These are phyloP conservation scores for Glossophaga mutica DNA, from an alignment of 2,797 vertebrate genomes.

Conservation along the genomic window DNA sequence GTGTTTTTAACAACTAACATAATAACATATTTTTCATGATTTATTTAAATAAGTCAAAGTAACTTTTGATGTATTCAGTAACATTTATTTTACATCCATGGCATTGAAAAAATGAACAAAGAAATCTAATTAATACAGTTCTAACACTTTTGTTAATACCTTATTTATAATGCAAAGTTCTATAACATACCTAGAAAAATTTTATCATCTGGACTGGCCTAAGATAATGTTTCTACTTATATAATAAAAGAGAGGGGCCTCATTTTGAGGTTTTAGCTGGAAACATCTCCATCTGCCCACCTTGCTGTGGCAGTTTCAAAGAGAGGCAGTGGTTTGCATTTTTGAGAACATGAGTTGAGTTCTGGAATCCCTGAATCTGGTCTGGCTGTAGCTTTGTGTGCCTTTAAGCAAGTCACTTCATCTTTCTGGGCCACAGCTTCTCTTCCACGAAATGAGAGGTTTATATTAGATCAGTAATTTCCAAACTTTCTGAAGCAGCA, in stretches of 20 bases:
- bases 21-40: background rate
- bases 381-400: background rate
- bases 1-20: background rate
- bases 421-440: background rate
- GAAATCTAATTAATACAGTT: background rate
- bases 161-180: background rate
- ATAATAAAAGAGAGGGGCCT: background rate
- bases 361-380: background rate
- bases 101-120: conserved; percentile 6
- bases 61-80: background rate
- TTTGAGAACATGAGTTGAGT: background rate
- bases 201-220: background rate
- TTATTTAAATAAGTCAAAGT: background rate
- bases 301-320: background rate
- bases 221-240: background rate
- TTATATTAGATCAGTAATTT: background rate
- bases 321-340: background rate
- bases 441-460: background rate
- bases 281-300: background rate
- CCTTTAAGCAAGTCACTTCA: background rate
- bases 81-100: background rate
- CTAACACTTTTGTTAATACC: background rate
- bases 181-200: background rate
- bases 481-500: background rate
- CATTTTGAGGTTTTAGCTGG: background rate